These are phyloP conservation scores for Pontoporia blainvillei DNA, from an alignment of 2,113 vertebrate genomes.

Conservation along the genomic window DNA sequence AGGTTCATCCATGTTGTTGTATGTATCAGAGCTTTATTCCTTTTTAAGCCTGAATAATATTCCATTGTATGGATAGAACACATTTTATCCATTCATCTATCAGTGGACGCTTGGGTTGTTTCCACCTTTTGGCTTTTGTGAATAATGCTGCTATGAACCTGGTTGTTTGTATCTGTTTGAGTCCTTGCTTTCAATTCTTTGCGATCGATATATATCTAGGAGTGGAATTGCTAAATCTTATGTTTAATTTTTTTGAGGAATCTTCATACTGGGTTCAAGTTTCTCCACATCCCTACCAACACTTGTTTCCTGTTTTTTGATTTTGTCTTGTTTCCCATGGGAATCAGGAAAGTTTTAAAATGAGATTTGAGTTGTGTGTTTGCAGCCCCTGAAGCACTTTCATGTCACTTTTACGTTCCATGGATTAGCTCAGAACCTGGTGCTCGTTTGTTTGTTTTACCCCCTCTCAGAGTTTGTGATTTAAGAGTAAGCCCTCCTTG, in stretches of 20 bases:
- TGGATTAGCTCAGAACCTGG: neutral
- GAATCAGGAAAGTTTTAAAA: neutral
- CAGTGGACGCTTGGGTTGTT: rapidly evolving
- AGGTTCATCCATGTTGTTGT: neutral
- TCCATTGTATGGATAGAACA: neutral
- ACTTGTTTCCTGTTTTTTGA: neutral
- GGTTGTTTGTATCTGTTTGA: neutral
- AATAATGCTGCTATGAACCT: rapidly evolving
- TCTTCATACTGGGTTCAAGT: neutral
- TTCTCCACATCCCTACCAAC: neutral
- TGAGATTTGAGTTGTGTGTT: neutral
- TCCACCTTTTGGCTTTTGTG: neutral
- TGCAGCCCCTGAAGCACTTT: neutral
- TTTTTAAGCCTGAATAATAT: neutral
- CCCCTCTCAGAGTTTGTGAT: too few species aligned
- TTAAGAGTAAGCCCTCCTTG: neutral
- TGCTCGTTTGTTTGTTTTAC: neutral
- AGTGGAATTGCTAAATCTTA: neutral
- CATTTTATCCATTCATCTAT: neutral
- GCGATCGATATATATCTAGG: neutral
- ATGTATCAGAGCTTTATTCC: neutral
- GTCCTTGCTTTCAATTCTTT: neutral
- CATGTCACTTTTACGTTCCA: neutral
- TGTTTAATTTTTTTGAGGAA: neutral
- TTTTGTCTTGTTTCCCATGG: neutral